Conservation (phyloP, 1,140 invertebrate species). For the honey bee (Apis mellifera) region Amel_HAv3.1 CM009936.2:17286501-17287000, state of each 20-base stretch:
- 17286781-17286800: not conserved
- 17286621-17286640: not conserved
- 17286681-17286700: not conserved
- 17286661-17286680: not conserved
- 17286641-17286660: not conserved
- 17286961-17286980: not conserved
- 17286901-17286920: no score
- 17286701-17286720: not conserved
- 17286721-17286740: not conserved
- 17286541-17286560: no score
- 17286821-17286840: no score
- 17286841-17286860: no score
- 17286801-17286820: not conserved
- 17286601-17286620: not conserved
- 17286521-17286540: no score
- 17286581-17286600: not conserved
- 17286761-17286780: not conserved
- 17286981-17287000: slow-evolving; percentile 9
- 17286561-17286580: no score
- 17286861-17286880: not conserved
- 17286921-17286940: no score
- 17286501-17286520: no score
- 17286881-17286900: not conserved
- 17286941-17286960: no score
- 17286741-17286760: not conserved